These are phyloP conservation scores for Ailuropoda melanoleuca DNA, from an alignment of 2,113 vertebrate genomes.

Conservation along the genomic window DNA sequence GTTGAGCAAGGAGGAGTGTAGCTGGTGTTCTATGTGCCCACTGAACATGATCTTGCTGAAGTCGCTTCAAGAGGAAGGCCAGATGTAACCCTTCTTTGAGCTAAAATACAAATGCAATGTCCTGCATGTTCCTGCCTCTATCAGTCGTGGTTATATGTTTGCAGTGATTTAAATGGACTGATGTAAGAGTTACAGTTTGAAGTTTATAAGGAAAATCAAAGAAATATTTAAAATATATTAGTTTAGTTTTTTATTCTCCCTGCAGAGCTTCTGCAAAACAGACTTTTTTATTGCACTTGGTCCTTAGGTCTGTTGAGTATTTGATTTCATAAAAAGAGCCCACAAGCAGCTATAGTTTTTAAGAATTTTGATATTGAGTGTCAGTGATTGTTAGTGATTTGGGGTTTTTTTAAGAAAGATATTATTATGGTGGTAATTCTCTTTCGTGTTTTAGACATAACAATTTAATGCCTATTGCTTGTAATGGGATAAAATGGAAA, in stretches of 20 bases:
- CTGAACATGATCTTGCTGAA: neutral
- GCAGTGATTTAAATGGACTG: constrained; percentile 14
- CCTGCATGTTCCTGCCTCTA: neutral
- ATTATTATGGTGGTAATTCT: neutral
- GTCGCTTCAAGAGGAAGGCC: neutral
- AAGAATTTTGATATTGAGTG: constrained; percentile 11
- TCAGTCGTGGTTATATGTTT: neutral
- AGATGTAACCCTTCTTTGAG: neutral
- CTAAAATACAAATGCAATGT: neutral
- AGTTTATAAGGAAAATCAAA: constrained; percentile 65
- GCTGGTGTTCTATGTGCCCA: neutral
- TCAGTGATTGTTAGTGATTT: neutral
- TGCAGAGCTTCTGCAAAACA: constrained; percentile 37
- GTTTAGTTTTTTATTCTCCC: constrained; percentile 61
- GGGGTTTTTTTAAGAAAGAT: constrained; percentile 2
- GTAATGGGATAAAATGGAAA: constrained; percentile 18
- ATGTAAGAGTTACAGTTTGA: constrained; percentile 4
- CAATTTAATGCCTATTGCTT: neutral
- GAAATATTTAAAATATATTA: constrained; percentile 71
- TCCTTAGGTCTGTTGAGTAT: constrained; percentile 52
- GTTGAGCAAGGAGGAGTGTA: fast-evolving
- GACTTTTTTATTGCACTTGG: constrained; percentile 59
- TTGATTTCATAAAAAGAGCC: constrained; percentile 65
- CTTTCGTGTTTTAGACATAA: constrained; percentile 18
- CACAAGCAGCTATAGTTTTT: neutral